These are phyloP conservation scores for Brachypalpus laphriformis DNA, from an alignment of 2,888 invertebrate species.

Conservation along the genomic window DNA sequence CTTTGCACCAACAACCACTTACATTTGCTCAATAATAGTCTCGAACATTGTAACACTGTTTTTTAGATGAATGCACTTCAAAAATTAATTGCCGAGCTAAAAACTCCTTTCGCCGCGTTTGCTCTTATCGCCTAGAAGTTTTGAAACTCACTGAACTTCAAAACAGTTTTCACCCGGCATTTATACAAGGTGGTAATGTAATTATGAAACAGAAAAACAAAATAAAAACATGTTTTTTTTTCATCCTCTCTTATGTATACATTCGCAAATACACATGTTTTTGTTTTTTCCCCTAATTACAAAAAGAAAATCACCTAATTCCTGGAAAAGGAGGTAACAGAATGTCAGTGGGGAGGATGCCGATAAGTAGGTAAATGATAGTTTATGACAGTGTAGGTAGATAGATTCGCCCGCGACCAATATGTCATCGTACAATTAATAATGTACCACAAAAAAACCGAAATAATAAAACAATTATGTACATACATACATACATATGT, in stretches of 20 bases:
- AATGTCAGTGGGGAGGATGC: background rate
- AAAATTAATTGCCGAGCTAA: conserved; percentile 11
- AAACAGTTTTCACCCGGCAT: conserved; percentile 32
- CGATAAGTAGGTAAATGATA: too few species aligned
- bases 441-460: conserved; percentile 19
- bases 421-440: conserved; percentile 25
- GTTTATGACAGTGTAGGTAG: background rate
- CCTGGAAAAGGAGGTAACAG: background rate
- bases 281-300: conserved; percentile 1
- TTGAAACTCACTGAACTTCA: conserved; percentile 35
- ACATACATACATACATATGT: too few species aligned
- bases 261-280: conserved; percentile 36
- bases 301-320: background rate
- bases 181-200: conserved; percentile 36
- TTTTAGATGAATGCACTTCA: conserved; percentile 5
- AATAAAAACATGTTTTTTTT: conserved; percentile 16
- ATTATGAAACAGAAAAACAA: background rate
- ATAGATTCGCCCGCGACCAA: background rate
- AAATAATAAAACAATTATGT: conserved; percentile 22
- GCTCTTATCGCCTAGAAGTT: conserved; percentile 29
- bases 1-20: background rate
- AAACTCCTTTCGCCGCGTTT: conserved; percentile 34
- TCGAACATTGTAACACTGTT: conserved; percentile 32
- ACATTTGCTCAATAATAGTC: conserved; percentile 13
- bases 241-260: conserved; percentile 2